Percentiles rank a stretch among this genome's conserved stretches.
These are phyloP conservation scores for Agrotis puta DNA, from an alignment of 2,888 invertebrate species.

Conservation along the genomic window DNA sequence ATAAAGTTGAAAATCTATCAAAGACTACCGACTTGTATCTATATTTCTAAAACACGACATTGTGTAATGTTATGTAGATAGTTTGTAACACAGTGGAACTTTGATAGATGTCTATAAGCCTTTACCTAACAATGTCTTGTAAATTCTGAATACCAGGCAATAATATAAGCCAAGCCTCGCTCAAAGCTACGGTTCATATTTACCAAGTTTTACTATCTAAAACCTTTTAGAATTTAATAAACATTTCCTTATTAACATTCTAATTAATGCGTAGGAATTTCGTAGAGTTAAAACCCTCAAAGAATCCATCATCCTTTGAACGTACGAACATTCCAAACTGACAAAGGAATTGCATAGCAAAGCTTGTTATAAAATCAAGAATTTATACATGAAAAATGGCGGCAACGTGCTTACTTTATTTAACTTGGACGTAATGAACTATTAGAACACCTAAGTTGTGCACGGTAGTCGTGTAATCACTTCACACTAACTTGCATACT, in stretches of 20 bases:
- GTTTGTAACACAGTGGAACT: neutral
- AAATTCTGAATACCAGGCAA: neutral
- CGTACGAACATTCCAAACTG: conserved; percentile 20
- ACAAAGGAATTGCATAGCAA: conserved; percentile 13
- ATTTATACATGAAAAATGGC: conserved; percentile 21
- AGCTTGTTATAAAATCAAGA: conserved; percentile 37
- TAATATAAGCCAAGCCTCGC: neutral
- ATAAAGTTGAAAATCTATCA: too few species aligned
- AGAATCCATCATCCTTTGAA: conserved; percentile 12
- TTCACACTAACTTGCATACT: conserved; percentile 40
- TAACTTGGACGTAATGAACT: conserved; percentile 53
- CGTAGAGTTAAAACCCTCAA: neutral
- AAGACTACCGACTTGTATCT: neutral
- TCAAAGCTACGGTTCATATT: neutral
- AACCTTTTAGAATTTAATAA: neutral
- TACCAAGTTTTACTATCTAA: neutral
- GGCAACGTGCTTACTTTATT: conserved; percentile 18
- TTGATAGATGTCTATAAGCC: too few species aligned
- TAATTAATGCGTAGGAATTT: conserved; percentile 1
- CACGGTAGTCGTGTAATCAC: conserved; percentile 47
- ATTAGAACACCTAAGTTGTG: conserved; percentile 54
- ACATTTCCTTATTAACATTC: neutral
- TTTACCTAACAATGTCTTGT: too few species aligned
- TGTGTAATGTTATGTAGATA: neutral
- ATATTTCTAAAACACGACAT: neutral